phyloP scores from a whole-genome alignment of 2,113 vertebrate genomes.

The Indicator indicator region DNA sequence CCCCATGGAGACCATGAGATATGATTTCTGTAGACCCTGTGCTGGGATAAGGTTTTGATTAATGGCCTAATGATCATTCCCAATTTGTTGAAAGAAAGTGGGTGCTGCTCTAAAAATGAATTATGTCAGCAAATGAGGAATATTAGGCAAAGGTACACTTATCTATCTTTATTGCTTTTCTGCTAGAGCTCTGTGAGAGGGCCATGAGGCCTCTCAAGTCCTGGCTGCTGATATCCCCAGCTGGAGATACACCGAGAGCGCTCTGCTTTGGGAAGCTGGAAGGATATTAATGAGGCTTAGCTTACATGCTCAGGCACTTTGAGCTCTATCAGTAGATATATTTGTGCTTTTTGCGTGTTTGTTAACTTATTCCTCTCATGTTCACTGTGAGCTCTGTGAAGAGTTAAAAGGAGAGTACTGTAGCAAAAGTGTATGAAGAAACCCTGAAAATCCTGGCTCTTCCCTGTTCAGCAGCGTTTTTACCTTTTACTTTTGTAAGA shows the following conservation, averaged over 20 bases:
- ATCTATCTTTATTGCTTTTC: background rate
- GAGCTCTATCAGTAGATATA: background rate
- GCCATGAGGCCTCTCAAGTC: background rate
- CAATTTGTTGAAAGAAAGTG: background rate
- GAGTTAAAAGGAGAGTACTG: background rate
- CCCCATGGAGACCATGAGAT: background rate
- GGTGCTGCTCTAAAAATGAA: background rate
- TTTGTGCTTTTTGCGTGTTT: background rate
- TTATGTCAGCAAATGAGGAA: background rate
- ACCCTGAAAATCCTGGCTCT: background rate
- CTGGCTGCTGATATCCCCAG: background rate
- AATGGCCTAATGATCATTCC: background rate
- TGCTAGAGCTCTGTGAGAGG: background rate
- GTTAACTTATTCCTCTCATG: background rate
- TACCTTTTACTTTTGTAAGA: background rate
- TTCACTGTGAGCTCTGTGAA: background rate
- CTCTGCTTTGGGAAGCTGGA: background rate
- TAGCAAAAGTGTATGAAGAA: background rate
- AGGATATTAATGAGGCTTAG: background rate
- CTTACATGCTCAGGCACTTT: background rate
- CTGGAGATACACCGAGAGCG: background rate
- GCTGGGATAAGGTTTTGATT: background rate
- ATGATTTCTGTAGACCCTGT: background rate
- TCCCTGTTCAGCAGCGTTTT: background rate
- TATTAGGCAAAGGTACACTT: background rate